Evolutionary conservation across 1,140 invertebrate genomes (phyloP).

Genomic region (Frieseomelitta varia): DNA sequence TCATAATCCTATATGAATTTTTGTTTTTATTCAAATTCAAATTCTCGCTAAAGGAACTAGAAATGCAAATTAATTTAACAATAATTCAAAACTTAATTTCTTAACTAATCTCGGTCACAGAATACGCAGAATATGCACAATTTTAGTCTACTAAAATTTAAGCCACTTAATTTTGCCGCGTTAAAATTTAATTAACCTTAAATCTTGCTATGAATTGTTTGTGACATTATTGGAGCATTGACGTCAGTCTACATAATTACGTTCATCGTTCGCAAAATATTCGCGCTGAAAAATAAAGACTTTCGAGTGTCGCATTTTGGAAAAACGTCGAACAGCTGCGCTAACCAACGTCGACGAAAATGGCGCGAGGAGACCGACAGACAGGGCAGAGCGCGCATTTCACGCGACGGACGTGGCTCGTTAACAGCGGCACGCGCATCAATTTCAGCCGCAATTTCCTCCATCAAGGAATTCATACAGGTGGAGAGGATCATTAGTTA

Average conservation of each 20-base stretch:
- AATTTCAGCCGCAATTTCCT: constrained; percentile 38
- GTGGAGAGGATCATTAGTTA: constrained; percentile 37
- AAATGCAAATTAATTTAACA: not conserved
- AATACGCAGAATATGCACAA: no score
- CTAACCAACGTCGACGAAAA: not conserved
- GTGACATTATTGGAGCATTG: not conserved
- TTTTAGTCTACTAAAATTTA: no score
- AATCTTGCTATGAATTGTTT: no score
- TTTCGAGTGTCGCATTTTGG: not conserved
- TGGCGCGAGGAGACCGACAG: no score
- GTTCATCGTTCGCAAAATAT: not conserved
- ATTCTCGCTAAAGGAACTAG: not conserved
- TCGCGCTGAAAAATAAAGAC: not conserved
- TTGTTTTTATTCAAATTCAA: not conserved
- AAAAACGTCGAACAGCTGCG: not conserved
- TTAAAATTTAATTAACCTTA: no score
- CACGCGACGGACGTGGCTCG: not conserved
- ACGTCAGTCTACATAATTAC: not conserved
- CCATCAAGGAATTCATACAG: constrained; percentile 12
- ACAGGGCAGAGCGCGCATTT: no score
- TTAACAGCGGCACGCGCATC: constrained; percentile 32
- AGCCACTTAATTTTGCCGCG: no score
- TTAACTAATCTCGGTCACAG: no score
- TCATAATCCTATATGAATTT: not conserved
- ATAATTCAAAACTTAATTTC: not conserved